Base-by-base conservation (phyloP, 2,797 vertebrate species). In the Fratercula arctica region DNA sequence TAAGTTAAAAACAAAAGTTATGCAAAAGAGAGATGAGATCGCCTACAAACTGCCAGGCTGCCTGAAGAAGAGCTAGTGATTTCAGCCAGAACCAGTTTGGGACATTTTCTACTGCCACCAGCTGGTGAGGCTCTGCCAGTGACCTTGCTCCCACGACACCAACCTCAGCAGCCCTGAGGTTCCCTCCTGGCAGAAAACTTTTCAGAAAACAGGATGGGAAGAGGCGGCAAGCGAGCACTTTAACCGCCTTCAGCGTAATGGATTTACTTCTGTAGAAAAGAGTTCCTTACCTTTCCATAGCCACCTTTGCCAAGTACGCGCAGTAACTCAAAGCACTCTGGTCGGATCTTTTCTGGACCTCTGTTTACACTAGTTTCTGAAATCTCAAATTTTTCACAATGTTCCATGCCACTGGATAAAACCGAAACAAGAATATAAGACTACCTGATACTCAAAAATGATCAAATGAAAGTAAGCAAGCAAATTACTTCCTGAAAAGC, bases 331-430 rank as follows among this genome's bases (percentile, higher is more conserved):
- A 99, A 99, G 97, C 99, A 99, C 97, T 99, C 99, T 6, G 99
- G 99, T 73, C 99, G 98, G 97, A 99, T 99, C 97, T 99, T 99
- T 98, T 99, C 99, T 56, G 99, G 99, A 97, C 99, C 99, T 98
- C 98, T 98, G 98, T 99, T 99, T 94, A 99, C 99, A 74, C 98
- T 99, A 97, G 99, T 99, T 98, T 99, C 99, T 72, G 99, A 99
- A 96, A 99, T 99, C 98, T 99, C 99, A 98, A 99, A 99, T 96
- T 99, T 99, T 92, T 99, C 99, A 98, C 99, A 99, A 98, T 99
- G 99, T 13, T 99, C 99, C 99, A 99, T 99, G 97, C 99, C 99
- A 85, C 99, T 99, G 97, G 89, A 97, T 97, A 95, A 96, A 96
- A 96, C 61, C 85, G 94, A 75, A 97, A 97, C 51, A 69, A 72